These are phyloP conservation scores for Ferdinandea cuprea DNA, from an alignment of 2,888 invertebrate genomes.

Conservation along the genomic window DNA sequence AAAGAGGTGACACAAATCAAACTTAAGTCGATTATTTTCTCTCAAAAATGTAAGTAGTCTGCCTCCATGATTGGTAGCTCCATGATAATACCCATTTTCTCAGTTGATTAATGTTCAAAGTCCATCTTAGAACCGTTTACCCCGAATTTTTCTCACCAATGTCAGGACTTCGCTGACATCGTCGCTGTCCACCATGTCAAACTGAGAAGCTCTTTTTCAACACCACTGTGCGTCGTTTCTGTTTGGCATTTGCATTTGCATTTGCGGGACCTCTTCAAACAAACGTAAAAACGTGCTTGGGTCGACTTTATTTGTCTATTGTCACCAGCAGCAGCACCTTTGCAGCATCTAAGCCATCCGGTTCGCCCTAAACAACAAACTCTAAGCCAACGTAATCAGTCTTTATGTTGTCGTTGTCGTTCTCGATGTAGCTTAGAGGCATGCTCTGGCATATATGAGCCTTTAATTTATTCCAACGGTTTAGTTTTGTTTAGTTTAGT, in stretches of 20 bases:
- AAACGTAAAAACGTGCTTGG: slow-evolving; percentile 66
- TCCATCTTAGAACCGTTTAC: too few species aligned
- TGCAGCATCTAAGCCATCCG: slow-evolving; percentile 39
- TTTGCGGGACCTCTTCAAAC: slow-evolving; percentile 27
- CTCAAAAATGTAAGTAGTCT: too few species aligned
- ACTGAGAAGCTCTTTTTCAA: background rate
- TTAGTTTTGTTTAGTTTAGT: too few species aligned
- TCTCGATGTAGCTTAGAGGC: slow-evolving; percentile 25
- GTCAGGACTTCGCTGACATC: background rate
- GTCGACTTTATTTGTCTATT: slow-evolving; percentile 70
- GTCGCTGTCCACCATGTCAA: background rate
- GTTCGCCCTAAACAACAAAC: slow-evolving; percentile 30
- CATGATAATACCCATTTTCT: too few species aligned
- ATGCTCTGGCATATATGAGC: slow-evolving; percentile 62
- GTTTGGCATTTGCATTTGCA: too few species aligned
- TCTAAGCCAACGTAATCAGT: slow-evolving; percentile 31
- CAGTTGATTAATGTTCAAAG: too few species aligned
- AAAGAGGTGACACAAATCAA: too few species aligned
- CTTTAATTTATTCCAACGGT: slow-evolving; percentile 51
- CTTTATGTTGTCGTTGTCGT: slow-evolving; percentile 22
- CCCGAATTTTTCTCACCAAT: too few species aligned
- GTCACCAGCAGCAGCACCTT: slow-evolving; percentile 65
- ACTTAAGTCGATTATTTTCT: too few species aligned
- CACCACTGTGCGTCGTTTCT: slow-evolving; percentile 44
- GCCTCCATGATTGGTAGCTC: too few species aligned